Conservation (phyloP, 2,888 invertebrate genomes). For the Acrobasis consociella region DNA sequence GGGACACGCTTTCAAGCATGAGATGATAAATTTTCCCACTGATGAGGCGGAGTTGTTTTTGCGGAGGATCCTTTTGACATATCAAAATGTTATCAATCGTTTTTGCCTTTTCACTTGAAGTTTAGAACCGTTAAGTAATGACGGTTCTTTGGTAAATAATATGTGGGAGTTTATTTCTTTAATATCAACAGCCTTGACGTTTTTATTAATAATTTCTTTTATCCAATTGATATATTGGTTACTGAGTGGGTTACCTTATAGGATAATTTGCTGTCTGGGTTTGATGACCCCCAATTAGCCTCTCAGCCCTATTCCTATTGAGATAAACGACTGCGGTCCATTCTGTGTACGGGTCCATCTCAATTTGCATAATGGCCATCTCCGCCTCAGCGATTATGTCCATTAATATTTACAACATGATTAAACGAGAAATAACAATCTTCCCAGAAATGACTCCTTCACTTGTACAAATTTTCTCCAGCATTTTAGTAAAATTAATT, state of each 20-base stretch:
- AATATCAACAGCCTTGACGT: background rate
- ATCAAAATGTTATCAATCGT: slow-evolving; percentile 4
- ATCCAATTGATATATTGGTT: slow-evolving; percentile 31
- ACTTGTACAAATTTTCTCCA: slow-evolving; percentile 30
- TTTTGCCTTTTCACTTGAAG: slow-evolving; percentile 10
- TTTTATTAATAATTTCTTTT: background rate
- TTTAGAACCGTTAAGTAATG: background rate
- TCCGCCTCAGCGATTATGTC: slow-evolving; percentile 53
- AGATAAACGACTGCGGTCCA: slow-evolving; percentile 56
- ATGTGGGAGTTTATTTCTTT: background rate
- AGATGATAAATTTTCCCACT: slow-evolving; percentile 12
- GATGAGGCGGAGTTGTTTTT: slow-evolving; percentile 15
- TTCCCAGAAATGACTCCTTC: slow-evolving; percentile 42
- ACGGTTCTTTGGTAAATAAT: slow-evolving; percentile 10
- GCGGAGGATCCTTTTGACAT: background rate
- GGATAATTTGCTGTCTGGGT: slow-evolving; percentile 55
- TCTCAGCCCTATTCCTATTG: slow-evolving; percentile 64
- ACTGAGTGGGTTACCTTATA: slow-evolving; percentile 53
- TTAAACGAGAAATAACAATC: slow-evolving; percentile 46
- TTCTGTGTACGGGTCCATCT: slow-evolving; percentile 46
- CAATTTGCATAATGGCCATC: slow-evolving; percentile 65
- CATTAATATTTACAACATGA: slow-evolving; percentile 61
- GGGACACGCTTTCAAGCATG: slow-evolving; percentile 44
- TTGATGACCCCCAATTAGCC: slow-evolving; percentile 68
- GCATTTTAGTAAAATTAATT: background rate